A percentile compares a stretch with the other conserved stretches of the same genome.
Evolutionary conservation across 2,113 vertebrate species (phyloP).

Genomic region (Microcebus jonahi): DNA sequence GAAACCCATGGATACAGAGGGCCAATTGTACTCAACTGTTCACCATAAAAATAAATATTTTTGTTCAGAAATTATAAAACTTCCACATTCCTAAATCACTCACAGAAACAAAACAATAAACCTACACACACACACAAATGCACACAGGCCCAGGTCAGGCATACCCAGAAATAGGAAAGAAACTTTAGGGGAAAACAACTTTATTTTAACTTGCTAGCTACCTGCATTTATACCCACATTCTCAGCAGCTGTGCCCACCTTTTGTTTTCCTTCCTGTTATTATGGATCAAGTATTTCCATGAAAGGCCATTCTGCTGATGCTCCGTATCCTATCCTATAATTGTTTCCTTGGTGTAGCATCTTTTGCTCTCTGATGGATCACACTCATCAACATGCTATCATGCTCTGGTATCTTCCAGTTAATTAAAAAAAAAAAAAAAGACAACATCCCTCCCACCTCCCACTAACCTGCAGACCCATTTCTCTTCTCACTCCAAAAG

Average conservation of each 20-base stretch:
- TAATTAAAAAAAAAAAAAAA: neutral
- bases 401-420: neutral
- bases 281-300: neutral
- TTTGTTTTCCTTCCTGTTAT: neutral
- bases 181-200: neutral
- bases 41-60: neutral
- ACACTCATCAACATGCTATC: neutral
- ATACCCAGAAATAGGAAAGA: neutral
- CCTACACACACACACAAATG: neutral
- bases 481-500: neutral
- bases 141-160: neutral
- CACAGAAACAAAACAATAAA: neutral
- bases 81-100: neutral
- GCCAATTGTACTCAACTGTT: neutral
- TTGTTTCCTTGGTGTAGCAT: neutral
- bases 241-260: neutral
- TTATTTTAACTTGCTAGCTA: neutral
- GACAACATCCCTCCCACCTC: neutral
- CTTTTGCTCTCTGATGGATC: neutral
- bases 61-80: conserved; percentile 6
- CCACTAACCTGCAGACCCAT: neutral
- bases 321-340: neutral
- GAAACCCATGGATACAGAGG: neutral
- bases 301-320: neutral
- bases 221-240: neutral